Base-by-base conservation (phyloP, 2,888 invertebrate species). In the Nephrotoma appendiculata region DNA sequence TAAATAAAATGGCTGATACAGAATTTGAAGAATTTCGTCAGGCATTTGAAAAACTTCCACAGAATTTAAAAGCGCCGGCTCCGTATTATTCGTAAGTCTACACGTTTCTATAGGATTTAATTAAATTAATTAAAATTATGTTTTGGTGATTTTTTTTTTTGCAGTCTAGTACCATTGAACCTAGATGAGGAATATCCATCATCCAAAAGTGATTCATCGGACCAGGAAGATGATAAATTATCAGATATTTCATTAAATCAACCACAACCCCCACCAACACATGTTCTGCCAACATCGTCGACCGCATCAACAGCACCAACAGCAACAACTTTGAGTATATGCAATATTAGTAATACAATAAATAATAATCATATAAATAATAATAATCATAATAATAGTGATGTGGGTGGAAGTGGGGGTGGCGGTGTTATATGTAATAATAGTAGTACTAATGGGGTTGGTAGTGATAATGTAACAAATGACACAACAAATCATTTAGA, bases 1-100 rank as follows among this genome's bases (percentile, higher is more conserved):
- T 31, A 31, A 31, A 71, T 71, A 89, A 87, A 89, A 98, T 98
- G 97, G 97, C 97, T 90, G 98, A 98, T 93, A 95, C 95, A 92
- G 97, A 98, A 92, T 98, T 96, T 93, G 97, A 98, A 92, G 96
- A 98, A 94, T 97, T 98, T 93, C 95, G 96, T 90, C 95, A 96
- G 90, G 95, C 95, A 91, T 97, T 96, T 92, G 96, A 97, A 90
- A 94, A 95, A 92, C 93, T 96, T 91, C 95, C 96, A 87, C 95
- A 96, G 91, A 95, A 95, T 90, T 94, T 95, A 88, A 96, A 95
- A 91, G 95, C 95, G 86, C 95, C 97, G 87, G 94, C 96, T 89
- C 95, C 96, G 87, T 96, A 96, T 92, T 98, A 97, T 92, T 97
- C 96, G 97, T 97, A 94, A 97, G 97, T 91, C 0, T 41, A 45